Evolutionary conservation across 2,113 vertebrate species (phyloP), one percentile per base, ranked within the genome.

Genomic region (Bothrops jararaca): DNA sequence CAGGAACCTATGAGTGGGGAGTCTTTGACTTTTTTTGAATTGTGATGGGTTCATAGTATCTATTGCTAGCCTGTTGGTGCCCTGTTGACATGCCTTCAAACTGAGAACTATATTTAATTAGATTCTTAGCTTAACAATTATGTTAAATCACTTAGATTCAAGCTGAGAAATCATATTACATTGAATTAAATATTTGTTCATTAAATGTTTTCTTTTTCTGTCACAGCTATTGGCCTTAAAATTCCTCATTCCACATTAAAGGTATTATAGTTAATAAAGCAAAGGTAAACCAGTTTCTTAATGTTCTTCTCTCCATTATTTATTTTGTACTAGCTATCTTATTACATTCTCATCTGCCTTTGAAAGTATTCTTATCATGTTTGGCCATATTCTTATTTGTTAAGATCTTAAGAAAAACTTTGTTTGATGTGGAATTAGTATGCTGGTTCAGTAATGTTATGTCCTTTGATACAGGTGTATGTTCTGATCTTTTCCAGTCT

Each of bases 101-200:
- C 87, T 96, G 96, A 95, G 96, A 96, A 96, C 95, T 92, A 96
- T 97, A 95, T 97, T 96, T 96, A n/a, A 97, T 97, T 97, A 97
- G 96, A 97, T 80, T 39, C n/a, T 8, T 80, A 20, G 15, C 34
- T 80, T 45, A 45, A 80, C 0, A 80, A 39, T 39, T 80, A 2
- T 39, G 15, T 80, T 80, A n/a, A 39, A 15, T 80, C 69, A 39
- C 34, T 39, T 80, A 80, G 15, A 80, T 20, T 20, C 64, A 80
- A 20, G 6, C 2, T 20, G 64, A 69, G 13, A 69, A 69, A 34
- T 80, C n/a, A 39, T 34, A 80, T 80, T 80, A 80, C 20, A 8
- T n/a, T 80, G 34, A 39, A 80, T 80, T 80, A 80, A 80, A 80
- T 80, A 80, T 80, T 80, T 80, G 6, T 20, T 34, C 69, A 80